A percentile compares a stretch with the other conserved stretches of the same genome.
Conservation (phyloP, 2,888 invertebrate genomes). For the Drosophila anomalata region DNA sequence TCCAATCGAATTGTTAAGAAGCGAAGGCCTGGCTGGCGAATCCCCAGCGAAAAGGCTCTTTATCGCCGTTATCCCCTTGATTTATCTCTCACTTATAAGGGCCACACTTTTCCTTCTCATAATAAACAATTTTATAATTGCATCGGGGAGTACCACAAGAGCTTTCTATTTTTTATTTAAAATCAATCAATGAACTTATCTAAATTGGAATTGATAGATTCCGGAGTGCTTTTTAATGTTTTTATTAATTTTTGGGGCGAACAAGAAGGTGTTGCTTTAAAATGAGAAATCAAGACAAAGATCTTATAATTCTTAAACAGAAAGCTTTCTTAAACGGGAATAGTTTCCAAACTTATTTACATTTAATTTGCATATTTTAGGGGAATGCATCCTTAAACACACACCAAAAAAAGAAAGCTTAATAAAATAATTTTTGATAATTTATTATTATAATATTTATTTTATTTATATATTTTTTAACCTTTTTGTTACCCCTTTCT, state of each 20-base stretch:
- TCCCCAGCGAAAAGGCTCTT: slow-evolving; percentile 57
- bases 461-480: neutral
- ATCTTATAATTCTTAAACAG: neutral
- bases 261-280: too few relatives aligned
- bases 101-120: slow-evolving; percentile 35
- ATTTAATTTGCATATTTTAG: slow-evolving; percentile 82
- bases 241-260: neutral
- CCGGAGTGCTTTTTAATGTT: slow-evolving; percentile 1
- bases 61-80: slow-evolving; percentile 77
- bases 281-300: slow-evolving; percentile 25
- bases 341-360: slow-evolving; percentile 81
- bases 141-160: neutral
- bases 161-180: slow-evolving; percentile 16
- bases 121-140: slow-evolving; percentile 41
- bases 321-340: slow-evolving; percentile 41
- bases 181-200: slow-evolving; percentile 11
- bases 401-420: neutral
- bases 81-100: slow-evolving; percentile 71
- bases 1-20: slow-evolving; percentile 15
- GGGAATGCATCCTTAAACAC: slow-evolving; percentile 6
- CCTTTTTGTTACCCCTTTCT: neutral
- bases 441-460: neutral
- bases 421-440: neutral
- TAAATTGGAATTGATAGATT: slow-evolving; percentile 10
- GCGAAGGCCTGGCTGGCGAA: slow-evolving; percentile 10